A percentile compares a stretch with the other conserved stretches of the same genome.
Evolutionary conservation across 2,113 vertebrate species (phyloP).

Genomic region (Tupaia chinensis): DNA sequence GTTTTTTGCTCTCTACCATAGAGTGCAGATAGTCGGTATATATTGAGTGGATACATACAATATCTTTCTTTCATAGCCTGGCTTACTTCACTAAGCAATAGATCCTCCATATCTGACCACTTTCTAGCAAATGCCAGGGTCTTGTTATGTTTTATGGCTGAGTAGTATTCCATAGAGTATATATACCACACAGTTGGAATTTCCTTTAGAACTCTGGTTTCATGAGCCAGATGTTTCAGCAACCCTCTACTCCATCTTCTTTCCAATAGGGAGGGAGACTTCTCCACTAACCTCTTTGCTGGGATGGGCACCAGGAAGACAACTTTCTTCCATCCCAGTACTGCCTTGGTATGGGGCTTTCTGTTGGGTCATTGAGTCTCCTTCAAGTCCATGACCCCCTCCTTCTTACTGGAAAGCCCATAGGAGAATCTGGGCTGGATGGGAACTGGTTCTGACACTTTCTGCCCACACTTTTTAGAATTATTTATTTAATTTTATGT

Average conservation of each 20-base stretch:
- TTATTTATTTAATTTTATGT: no score
- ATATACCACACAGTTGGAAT: conserved; percentile 59
- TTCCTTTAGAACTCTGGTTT: conserved; percentile 76
- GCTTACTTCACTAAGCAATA: no score
- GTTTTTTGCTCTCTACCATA: no score
- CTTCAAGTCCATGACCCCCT: background rate
- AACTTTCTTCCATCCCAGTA: background rate
- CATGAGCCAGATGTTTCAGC: conserved; percentile 61
- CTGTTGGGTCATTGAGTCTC: background rate
- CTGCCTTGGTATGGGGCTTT: background rate
- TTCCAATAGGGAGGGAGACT: background rate
- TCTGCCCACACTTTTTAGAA: no score
- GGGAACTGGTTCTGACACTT: background rate
- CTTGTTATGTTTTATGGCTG: no score
- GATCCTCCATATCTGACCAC: no score
- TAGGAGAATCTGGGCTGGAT: background rate
- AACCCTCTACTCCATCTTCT: background rate
- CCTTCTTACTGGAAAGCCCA: background rate
- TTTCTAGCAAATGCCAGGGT: no score
- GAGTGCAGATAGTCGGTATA: no score
- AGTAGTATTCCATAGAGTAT: no score
- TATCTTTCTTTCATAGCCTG: no score
- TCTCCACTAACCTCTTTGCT: background rate
- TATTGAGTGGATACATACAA: no score
- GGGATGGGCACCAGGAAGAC: background rate